Evolutionary conservation across 2,797 vertebrate species (phyloP).

Genomic region (Epinephelus awoara): DNA sequence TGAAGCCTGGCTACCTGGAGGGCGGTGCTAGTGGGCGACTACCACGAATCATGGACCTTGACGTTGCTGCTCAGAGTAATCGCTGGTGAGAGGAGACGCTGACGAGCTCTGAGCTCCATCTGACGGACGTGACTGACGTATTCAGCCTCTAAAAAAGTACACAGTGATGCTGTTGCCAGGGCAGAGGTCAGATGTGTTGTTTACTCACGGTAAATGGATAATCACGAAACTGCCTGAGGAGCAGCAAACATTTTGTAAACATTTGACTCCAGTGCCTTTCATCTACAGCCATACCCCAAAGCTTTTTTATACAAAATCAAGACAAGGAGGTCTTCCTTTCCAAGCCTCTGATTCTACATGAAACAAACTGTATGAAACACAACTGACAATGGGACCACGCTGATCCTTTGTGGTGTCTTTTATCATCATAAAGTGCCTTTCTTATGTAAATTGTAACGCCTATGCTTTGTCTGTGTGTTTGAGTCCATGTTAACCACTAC

Average conservation of each 20-base stretch:
- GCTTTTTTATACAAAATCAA: slow-evolving; percentile 56
- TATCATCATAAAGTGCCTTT: slow-evolving; percentile 48
- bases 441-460: slow-evolving; percentile 44
- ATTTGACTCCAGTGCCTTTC: slow-evolving; percentile 56
- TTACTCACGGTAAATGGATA: slow-evolving; percentile 26
- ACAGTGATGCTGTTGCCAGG: slow-evolving; percentile 20
- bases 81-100: slow-evolving; percentile 79
- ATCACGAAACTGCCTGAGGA: slow-evolving; percentile 17
- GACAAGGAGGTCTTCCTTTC: slow-evolving; percentile 62
- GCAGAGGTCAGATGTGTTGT: slow-evolving; percentile 10
- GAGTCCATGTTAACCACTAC: slow-evolving; percentile 36
- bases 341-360: slow-evolving; percentile 36
- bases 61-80: slow-evolving; percentile 79
- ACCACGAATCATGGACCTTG: slow-evolving; percentile 82
- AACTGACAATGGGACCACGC: slow-evolving; percentile 6
- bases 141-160: not conserved
- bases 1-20: slow-evolving; percentile 86
- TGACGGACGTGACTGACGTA: not conserved
- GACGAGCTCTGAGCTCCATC: slow-evolving; percentile 2
- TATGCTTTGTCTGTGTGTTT: slow-evolving; percentile 19
- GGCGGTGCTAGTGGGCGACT: slow-evolving; percentile 88
- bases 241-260: slow-evolving; percentile 29
- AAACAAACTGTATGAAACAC: slow-evolving; percentile 36
- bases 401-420: slow-evolving; percentile 23
- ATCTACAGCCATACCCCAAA: slow-evolving; percentile 71